Base-by-base conservation (phyloP, 1,140 invertebrate species). In the Heliconius congener region DNA sequence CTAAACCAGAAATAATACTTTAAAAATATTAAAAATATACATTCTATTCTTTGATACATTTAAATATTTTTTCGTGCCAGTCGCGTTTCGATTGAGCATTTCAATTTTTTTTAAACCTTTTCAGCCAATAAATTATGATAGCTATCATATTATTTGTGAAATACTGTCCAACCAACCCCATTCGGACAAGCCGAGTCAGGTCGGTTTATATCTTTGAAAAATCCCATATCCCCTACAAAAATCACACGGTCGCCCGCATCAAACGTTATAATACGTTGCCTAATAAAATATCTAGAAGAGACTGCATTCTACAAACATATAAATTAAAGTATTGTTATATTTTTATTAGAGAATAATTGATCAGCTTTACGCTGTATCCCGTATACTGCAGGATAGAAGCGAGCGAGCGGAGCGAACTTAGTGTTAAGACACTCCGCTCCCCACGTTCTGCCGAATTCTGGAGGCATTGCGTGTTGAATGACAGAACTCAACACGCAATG, bases 191-290 rank as follows among this genome's bases (percentile, higher is more conserved):
- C 78, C 78, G 78, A 89, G 88, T 84, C 85, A 84, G 89, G 86
- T 84, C 85, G 87, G 88, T 85, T 87, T 86, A 88, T 90, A 89
- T 90, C 86, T 92, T 85, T 87, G 85, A 87, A 86, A 91, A 90
- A 93, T 92, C 88, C 87, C 88, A 90, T 90, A 92, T 92, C 88
- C 91, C 90, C 90, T 90, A 85, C 87, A 85, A 90, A 88, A 92
- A 93, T 93, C 92, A 93, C 83, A 92, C 90, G 92, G 86, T 90
- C 91, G 86, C 87, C 89, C 87, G 90, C 88, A 87, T 90, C 83
- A 87, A 87, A 85, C 85, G 77, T 5, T 89, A 88, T 84, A 37
- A 84, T 90, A 84, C 80, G 77, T 84, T 86, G 76, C 73, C 66
- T 71, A 60, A 72, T 83, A 74, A 13, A 30, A 71, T 60, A 46